Conservation (phyloP, 2,113 vertebrate species). For the Brachypteracias leptosomus region DNA sequence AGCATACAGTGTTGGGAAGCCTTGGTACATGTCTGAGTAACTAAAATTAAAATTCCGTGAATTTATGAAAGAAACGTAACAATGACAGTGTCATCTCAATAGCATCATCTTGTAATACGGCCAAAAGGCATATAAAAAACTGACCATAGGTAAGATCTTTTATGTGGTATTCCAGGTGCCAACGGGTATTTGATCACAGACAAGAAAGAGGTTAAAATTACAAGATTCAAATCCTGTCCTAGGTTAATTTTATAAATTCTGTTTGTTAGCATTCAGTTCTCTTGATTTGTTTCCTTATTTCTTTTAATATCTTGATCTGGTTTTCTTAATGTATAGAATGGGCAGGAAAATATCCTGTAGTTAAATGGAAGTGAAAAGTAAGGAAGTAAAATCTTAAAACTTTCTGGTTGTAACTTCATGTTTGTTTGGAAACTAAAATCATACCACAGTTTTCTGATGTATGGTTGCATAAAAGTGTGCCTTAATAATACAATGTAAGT, state of each 20-base stretch:
- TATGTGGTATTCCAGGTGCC: neutral
- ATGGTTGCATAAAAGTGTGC: neutral
- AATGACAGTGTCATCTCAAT: neutral
- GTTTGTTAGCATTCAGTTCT: neutral
- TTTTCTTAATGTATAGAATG: neutral
- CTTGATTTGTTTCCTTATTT: neutral
- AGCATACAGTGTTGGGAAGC: neutral
- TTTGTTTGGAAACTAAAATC: neutral
- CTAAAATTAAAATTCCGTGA: neutral
- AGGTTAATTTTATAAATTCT: neutral
- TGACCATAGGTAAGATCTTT: neutral
- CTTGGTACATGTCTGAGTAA: neutral
- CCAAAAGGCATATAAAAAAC: neutral
- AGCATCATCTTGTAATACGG: neutral
- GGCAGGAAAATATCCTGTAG: neutral
- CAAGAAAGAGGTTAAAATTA: neutral
- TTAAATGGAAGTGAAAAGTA: neutral
- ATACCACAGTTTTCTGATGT: neutral
- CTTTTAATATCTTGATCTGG: neutral
- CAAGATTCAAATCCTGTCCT: neutral
- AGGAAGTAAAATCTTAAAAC: neutral
- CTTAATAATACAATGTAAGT: neutral
- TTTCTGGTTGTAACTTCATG: neutral
- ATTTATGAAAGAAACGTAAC: neutral
- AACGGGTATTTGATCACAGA: neutral